A percentile compares a stretch with the other conserved stretches of the same genome.
Conservation (phyloP, 1,140 invertebrate species). For the Drosophila elegans region DNA sequence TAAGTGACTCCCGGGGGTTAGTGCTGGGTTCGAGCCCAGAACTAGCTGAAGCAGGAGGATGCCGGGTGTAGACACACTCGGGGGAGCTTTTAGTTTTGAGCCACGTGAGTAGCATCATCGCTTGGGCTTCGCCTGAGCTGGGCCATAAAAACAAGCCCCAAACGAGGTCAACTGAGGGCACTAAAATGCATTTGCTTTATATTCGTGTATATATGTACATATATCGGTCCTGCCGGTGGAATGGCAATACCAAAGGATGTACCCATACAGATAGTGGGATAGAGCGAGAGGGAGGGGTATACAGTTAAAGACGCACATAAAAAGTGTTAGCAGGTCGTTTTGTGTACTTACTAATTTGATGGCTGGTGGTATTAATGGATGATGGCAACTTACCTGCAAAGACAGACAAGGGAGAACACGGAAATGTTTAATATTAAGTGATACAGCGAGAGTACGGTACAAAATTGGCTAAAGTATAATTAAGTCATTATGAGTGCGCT, state of each 20-base stretch:
- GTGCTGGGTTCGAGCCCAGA: not conserved
- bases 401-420: constrained; percentile 50
- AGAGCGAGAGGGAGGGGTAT: constrained; percentile 33
- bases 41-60: constrained; percentile 18
- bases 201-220: constrained; percentile 16
- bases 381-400: constrained; percentile 80
- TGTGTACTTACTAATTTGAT: constrained; percentile 82
- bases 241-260: not conserved
- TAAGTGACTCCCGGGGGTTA: constrained; percentile 63
- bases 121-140: constrained; percentile 45
- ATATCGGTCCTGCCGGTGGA: constrained; percentile 1
- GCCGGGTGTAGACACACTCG: constrained; percentile 25
- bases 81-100: constrained; percentile 80
- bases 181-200: constrained; percentile 74
- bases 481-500: constrained; percentile 35
- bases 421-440: constrained; percentile 60
- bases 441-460: constrained; percentile 18
- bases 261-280: not conserved
- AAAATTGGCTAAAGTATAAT: constrained; percentile 47
- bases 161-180: constrained; percentile 79
- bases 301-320: constrained; percentile 77
- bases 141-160: constrained; percentile 76
- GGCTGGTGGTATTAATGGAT: constrained; percentile 81
- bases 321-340: constrained; percentile 80
- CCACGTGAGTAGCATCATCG: constrained; percentile 80